These are phyloP conservation scores for Melitaea cinxia DNA, from an alignment of 1,140 invertebrate genomes.

Conservation along the genomic window DNA sequence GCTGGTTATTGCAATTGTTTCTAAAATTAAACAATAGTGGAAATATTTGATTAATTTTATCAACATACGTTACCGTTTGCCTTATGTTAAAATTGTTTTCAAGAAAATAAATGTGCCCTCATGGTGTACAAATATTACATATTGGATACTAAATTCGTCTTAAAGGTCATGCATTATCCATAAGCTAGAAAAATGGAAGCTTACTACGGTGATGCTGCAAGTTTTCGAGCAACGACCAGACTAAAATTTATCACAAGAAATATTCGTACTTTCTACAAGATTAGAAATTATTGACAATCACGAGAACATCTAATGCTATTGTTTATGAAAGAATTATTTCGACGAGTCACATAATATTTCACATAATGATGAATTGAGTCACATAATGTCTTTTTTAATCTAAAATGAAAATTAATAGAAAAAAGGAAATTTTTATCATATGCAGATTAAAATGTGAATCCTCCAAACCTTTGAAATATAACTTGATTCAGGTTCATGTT, in stretches of 20 bases:
- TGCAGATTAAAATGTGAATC: no score
- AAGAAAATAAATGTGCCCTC: not conserved
- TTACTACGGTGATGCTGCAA: not conserved
- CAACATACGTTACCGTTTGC: no score
- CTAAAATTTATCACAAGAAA: not conserved
- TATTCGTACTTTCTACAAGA: not conserved
- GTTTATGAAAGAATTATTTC: no score
- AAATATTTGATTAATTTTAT: not conserved
- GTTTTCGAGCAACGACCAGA: not conserved
- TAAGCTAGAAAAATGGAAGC: slow-evolving; percentile 10
- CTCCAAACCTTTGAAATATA: no score
- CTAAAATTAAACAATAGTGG: not conserved
- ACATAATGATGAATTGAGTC: no score
- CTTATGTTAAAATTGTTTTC: not conserved
- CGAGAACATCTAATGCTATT: no score
- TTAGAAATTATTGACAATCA: no score
- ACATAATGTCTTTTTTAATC: no score
- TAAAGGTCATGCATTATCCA: slow-evolving; percentile 1
- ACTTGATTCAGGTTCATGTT: no score
- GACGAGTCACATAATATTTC: no score
- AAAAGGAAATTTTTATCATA: no score
- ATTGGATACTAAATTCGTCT: slow-evolving; percentile 8
- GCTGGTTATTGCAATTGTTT: slow-evolving; percentile 1
- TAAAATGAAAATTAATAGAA: no score
- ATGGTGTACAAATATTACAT: not conserved